These are phyloP conservation scores for Fistularia commersonii DNA, from an alignment of 2,797 vertebrate species.

Conservation along the genomic window DNA sequence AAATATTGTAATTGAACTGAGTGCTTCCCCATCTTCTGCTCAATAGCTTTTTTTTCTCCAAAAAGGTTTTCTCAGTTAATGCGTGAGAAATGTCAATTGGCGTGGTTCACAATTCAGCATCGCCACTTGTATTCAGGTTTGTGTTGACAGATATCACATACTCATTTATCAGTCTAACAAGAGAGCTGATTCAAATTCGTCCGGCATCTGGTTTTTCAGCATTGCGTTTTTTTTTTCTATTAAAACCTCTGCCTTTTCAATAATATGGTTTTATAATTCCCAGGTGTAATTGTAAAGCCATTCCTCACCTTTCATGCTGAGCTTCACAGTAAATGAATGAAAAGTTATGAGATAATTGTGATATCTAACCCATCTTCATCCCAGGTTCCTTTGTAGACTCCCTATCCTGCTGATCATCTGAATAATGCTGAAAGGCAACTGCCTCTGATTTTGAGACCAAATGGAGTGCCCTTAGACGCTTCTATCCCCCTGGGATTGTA, in stretches of 20 bases:
- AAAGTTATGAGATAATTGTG: conserved; percentile 52
- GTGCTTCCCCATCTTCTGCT: conserved; percentile 32
- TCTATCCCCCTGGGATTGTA: conserved; percentile 49
- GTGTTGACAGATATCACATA: conserved; percentile 26
- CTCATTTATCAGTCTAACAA: conserved; percentile 36
- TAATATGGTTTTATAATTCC: conserved; percentile 6
- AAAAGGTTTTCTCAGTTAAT: conserved; percentile 24
- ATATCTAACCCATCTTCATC: conserved; percentile 55
- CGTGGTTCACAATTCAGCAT: conserved; percentile 14
- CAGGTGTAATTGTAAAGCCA: conserved; percentile 24
- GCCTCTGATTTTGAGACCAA: conserved; percentile 55
- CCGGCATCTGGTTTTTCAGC: neutral
- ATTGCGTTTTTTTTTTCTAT: conserved; percentile 21
- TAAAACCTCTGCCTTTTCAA: conserved; percentile 17
- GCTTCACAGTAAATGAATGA: conserved; percentile 34
- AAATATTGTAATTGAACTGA: conserved; percentile 44
- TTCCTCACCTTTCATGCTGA: conserved; percentile 3
- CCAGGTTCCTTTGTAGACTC: conserved; percentile 32
- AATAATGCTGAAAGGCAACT: conserved; percentile 53
- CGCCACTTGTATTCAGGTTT: conserved; percentile 34
- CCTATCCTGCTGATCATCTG: conserved; percentile 51
- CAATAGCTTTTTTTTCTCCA: conserved; percentile 13
- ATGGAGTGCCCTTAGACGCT: conserved; percentile 55
- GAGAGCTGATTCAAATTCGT: conserved; percentile 43
- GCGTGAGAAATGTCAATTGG: conserved; percentile 21